Evolutionary conservation across 2,113 vertebrate genomes (phyloP), one percentile per base, ranked within the genome.

Genomic region (Periophthalmodon schlosseri): DNA sequence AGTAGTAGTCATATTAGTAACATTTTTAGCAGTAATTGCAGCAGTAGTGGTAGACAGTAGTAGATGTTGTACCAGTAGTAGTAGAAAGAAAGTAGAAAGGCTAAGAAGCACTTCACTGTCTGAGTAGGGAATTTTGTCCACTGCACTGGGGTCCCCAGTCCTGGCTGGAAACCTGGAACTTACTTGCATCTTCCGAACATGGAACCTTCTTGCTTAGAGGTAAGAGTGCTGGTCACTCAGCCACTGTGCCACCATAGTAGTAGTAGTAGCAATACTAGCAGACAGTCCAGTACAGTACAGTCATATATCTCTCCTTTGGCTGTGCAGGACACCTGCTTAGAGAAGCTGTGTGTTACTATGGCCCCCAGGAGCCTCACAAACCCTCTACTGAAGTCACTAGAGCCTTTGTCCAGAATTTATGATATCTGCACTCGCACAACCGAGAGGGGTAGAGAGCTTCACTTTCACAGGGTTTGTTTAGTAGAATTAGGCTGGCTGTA

Each of bases 301-400:
- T 64, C 61, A 36, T 65, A 65, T 65, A 36, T 39, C 33, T 36
- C 7, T 39, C 3, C 28, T 39, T n/a, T 44, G 18, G 34, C 63
- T 44, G 63, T 39, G 63, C 20, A 21, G 16, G 10, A 39, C 63
- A 65, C 63, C 60, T 63, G 60, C 28, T 65, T 65, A 65, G 34
- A 65, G 63, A 36, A n/a, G 63, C 63, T 12, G 2, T 39, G 63
- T 39, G 33, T 44, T 4, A 16, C 24, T 34, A 63, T 28, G 28
- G 24, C 63, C 63, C 60, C 63, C 63, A 39, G 16, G 63, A 65
- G 63, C 63, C 20, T 21, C 34, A 39, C 63, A 65, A 65, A 65
- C 9, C 18, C 28, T 18, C 63, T 34, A 65, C 63, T n/a, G 34
- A 34, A 65, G 18, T 36, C 33, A 21, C 44, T 18, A 65, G 34